Evolutionary conservation across 2,888 invertebrate genomes (phyloP), one percentile per base, ranked within the genome.

Genomic region (Hyposoter didymator): DNA sequence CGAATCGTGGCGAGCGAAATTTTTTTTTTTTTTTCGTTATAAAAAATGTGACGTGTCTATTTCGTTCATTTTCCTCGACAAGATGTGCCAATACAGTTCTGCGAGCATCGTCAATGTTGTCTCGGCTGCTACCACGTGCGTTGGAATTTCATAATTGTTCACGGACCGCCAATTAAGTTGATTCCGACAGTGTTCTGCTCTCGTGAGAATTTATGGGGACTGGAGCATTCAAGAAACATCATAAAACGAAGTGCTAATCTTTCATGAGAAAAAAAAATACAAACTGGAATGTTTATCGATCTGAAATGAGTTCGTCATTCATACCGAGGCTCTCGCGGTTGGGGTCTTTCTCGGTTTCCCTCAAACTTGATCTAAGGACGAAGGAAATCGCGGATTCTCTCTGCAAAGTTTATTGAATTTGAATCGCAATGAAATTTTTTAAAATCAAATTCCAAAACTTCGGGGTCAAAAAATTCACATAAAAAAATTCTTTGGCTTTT

Each of bases 101-200:
- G 74, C 73, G 49, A 49, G 28, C 17, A 19, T 32, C 32, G 32
- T 17, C 80, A 84, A 84, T 62, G 74, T 72, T 55, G 69, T 70
- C 74, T 67, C 59, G 82, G 66, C 75, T 73, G 67, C 70, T 76
- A 64, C 59, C 64, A 14, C n/a, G 55, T 64, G 64, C 80, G 35
- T 73, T 75, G 84, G 82, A 84, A 86, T 86, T 79, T 84, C 79
- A 84, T 86, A 86, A 86, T 84, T 84, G 80, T 76, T 19, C 84
- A 76, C 64, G 76, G 67, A 52, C 74, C 67, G 78, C 49, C 55
- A 76, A 84, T 83, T 86, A 84, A 69, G 76, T 76, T 59, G 84
- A 78, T 84, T 75, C 80, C 79, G 59, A 52, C 39, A 10, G 7
- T 39, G 66, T 64, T 66, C 74, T 39, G 39, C 39, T 72, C 80